Percentiles rank a stretch among this genome's conserved stretches.
These are phyloP conservation scores for Syngnathus scovelli DNA, from an alignment of 2,113 vertebrate genomes.

Conservation along the genomic window DNA sequence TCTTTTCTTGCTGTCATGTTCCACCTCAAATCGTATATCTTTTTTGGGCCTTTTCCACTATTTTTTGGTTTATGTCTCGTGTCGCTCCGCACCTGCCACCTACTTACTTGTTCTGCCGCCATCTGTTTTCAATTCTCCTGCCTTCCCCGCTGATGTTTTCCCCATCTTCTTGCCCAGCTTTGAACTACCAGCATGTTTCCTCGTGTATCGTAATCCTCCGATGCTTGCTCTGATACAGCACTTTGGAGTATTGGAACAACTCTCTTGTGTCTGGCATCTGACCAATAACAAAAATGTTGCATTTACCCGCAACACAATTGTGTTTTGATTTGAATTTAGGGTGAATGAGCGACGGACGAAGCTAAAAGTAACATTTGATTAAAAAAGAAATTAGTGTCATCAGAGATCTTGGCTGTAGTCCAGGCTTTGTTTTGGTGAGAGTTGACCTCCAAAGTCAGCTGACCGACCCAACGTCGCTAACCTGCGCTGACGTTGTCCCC, in stretches of 20 bases:
- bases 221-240: not conserved
- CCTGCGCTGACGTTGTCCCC: not conserved
- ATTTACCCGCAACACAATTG: too few species aligned
- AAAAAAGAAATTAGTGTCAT: not conserved
- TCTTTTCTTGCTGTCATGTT: conserved; percentile 27
- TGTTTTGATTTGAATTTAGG: too few species aligned
- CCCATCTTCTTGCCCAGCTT: conserved; percentile 43
- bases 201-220: conserved; percentile 32
- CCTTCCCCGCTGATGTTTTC: conserved; percentile 35
- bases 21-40: conserved; percentile 1
- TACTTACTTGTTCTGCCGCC: conserved; percentile 22
- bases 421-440: not conserved
- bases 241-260: not conserved
- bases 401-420: not conserved
- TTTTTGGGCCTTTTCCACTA: conserved; percentile 6
- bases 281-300: not conserved
- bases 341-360: not conserved
- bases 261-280: not conserved
- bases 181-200: conserved; percentile 43
- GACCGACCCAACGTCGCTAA: not conserved
- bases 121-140: conserved; percentile 35
- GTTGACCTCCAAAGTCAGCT: not conserved
- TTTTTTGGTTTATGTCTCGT: conserved; percentile 8
- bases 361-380: not conserved
- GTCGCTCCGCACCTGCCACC: conserved; percentile 33